phyloP scores from a whole-genome alignment of 2,888 invertebrate genomes.

The Lamellibrachia columna region DNA sequence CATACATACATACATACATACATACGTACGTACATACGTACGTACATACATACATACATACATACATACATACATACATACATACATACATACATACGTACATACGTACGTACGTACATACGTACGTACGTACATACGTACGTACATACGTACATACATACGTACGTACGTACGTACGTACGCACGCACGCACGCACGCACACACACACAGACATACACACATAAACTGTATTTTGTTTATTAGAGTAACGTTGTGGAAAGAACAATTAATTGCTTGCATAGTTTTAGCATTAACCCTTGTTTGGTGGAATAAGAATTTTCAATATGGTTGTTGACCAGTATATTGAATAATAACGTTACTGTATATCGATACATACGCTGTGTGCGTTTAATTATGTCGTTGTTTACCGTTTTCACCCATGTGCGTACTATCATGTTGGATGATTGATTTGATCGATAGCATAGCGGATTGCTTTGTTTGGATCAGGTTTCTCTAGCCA shows the following conservation, averaged over 20 bases:
- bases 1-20: too few relatives aligned
- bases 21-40: too few relatives aligned
- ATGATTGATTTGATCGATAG: background rate
- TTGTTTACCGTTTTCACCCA: background rate
- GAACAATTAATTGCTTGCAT: background rate
- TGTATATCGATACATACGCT: background rate
- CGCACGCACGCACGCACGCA: too few relatives aligned
- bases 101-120: too few relatives aligned
- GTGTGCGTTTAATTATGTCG: background rate
- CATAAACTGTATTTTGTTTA: background rate
- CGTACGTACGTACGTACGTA: too few relatives aligned
- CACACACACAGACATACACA: background rate
- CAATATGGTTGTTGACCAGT: background rate
- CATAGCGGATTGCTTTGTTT: background rate
- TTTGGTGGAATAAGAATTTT: background rate
- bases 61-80: background rate
- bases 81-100: too few relatives aligned
- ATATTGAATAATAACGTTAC: background rate
- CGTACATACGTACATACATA: too few relatives aligned
- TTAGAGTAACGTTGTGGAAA: too few relatives aligned
- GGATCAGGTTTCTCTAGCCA: background rate
- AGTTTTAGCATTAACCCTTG: background rate
- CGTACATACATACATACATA: background rate
- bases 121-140: too few relatives aligned
- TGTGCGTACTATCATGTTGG: background rate